These are phyloP conservation scores for Choloepus didactylus DNA, from an alignment of 2,797 vertebrate genomes.

Conservation along the genomic window DNA sequence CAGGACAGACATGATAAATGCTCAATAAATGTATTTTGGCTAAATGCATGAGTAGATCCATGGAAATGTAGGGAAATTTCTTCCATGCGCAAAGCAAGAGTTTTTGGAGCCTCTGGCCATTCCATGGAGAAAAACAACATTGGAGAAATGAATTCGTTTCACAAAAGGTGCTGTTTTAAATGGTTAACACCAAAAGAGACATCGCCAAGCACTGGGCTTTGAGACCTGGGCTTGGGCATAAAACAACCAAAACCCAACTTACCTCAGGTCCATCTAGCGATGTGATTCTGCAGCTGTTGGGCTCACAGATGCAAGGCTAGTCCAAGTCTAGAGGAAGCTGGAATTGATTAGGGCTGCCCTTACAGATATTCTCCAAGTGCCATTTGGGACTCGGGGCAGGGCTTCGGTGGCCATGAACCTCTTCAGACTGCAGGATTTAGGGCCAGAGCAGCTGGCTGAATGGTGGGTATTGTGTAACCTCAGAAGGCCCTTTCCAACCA, in stretches of 20 bases:
- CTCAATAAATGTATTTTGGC: too few species aligned
- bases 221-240: neutral
- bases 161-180: neutral
- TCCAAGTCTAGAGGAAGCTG: neutral
- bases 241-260: neutral
- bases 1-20: rapidly evolving
- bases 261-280: too few species aligned
- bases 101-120: neutral
- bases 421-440: neutral
- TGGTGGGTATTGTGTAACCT: neutral
- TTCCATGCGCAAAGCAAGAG: neutral
- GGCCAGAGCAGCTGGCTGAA: neutral
- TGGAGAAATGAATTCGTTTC: neutral
- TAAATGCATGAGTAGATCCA: rapidly evolving
- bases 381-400: neutral
- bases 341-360: neutral
- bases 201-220: neutral
- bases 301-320: too few species aligned
- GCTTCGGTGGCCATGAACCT: neutral
- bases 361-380: rapidly evolving
- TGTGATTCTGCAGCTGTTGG: neutral
- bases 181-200: neutral
- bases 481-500: neutral
- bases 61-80: too few species aligned
- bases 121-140: neutral